Evolutionary conservation across 2,888 invertebrate genomes (phyloP).

Genomic region (Melanostoma scalare): DNA sequence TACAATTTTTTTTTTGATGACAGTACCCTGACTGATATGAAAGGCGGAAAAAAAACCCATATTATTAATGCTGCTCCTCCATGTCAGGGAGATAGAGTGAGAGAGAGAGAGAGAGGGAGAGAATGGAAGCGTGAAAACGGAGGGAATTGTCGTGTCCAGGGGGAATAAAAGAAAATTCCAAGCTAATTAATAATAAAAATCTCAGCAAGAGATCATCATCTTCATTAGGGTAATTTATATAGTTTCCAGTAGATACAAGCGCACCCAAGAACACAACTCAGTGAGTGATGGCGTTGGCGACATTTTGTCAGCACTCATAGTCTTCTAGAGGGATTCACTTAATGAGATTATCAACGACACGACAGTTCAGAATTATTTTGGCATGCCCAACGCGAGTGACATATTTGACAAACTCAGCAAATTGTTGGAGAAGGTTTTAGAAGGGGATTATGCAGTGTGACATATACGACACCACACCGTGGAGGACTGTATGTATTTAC

Average conservation of each 20-base stretch:
- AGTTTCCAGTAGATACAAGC: conserved; percentile 56
- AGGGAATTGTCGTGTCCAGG: conserved; percentile 5
- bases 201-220: conserved; percentile 71
- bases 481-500: too few species aligned
- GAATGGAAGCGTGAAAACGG: conserved; percentile 20
- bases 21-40: conserved; percentile 18
- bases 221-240: conserved; percentile 71
- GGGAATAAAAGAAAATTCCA: conserved; percentile 34
- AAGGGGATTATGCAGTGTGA: conserved; percentile 3
- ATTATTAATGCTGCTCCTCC: conserved; percentile 28
- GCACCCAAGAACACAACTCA: conserved; percentile 13
- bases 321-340: conserved; percentile 37
- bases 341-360: conserved; percentile 61
- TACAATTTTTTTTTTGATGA: conserved; percentile 20
- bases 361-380: conserved; percentile 24
- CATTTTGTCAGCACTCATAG: conserved; percentile 64
- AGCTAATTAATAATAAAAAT: conserved; percentile 72
- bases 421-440: conserved; percentile 3
- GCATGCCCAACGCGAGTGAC: conserved; percentile 12
- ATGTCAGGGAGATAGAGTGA: background rate
- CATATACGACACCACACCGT: background rate
- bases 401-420: conserved; percentile 27
- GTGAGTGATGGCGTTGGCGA: conserved; percentile 45
- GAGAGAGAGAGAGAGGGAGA: conserved; percentile 5
- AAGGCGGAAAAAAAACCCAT: conserved; percentile 4